Evolutionary conservation across 2,888 invertebrate genomes (phyloP), one percentile per base, ranked within the genome.

Genomic region (Brachylomia viminalis): DNA sequence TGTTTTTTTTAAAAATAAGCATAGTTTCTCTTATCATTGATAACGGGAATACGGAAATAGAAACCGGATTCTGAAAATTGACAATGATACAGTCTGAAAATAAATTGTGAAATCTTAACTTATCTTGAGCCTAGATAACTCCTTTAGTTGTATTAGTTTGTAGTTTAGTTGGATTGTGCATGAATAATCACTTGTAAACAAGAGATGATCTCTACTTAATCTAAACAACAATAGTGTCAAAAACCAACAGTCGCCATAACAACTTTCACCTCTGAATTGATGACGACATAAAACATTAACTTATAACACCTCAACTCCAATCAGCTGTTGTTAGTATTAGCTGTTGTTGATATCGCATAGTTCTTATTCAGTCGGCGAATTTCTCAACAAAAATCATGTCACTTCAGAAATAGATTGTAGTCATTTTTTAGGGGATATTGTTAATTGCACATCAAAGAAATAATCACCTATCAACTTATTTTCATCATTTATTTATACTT

Each of bases 51-150:
- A 23, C 27, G 11, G 17, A 79, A 79, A 56, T 38, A 75, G 45
- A 47, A 47, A 17, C 17, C 38, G 33, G 45, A 38, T 78, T 45
- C 23, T 2, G 17, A 33, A 61, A 33, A n/a, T 33, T 52, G 20
- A 45, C 17, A 62, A 42, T 52, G 33, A 20, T 27, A 27, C 2
- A 38, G 23, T 56, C 8, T 5, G 15, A 54, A 56, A 20, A 56
- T 23, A 76, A 1, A 47, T 73, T 33, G 23, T 56, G 58, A 27
- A 76, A 73, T 45, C 13, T 30, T 27, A 17, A 38, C 27, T 27
- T n/a, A 23, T 58, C 7, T 23, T 10, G 17, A 15, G 11, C 8
- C 27, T 17, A 4, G 11, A 23, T 52, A 52, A 49, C 17, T 30
- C 13, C 1, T 54, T 52, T 52, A n/a, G n/a, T 30, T 0, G 17